A percentile compares a stretch with the other conserved stretches of the same genome.
phyloP scores from a whole-genome alignment of 2,888 invertebrate species.

The Folsomia manolachei region DNA sequence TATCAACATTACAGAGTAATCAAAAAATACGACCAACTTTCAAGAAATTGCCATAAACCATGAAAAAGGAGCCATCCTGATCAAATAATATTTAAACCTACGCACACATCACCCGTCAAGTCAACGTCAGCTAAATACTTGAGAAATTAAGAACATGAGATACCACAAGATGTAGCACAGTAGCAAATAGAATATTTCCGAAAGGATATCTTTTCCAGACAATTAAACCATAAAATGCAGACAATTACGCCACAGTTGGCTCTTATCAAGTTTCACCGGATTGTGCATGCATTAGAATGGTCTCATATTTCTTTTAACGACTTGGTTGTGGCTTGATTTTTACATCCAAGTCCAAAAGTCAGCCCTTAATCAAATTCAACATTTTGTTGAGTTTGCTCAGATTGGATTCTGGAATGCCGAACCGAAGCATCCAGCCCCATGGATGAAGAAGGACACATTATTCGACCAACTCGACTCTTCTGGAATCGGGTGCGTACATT shows the following conservation, averaged over 20 bases:
- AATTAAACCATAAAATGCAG: neutral
- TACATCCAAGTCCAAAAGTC: neutral
- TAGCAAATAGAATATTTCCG: neutral
- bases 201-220: neutral
- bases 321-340: neutral
- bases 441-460: neutral
- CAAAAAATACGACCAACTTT: too few relatives aligned
- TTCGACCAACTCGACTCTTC: too few relatives aligned
- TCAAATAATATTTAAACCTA: too few relatives aligned
- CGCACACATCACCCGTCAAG: too few relatives aligned
- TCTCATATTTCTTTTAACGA: neutral
- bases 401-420: neutral
- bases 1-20: too few relatives aligned
- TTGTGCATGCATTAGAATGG: neutral
- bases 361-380: neutral
- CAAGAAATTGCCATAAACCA: too few relatives aligned
- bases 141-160: too few relatives aligned
- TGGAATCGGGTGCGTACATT: neutral
- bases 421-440: too few relatives aligned
- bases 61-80: too few relatives aligned
- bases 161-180: neutral
- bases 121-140: too few relatives aligned
- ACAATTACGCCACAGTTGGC: too few relatives aligned
- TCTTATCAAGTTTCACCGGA: conserved; percentile 3
- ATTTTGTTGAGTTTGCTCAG: neutral